These are phyloP conservation scores for Cerceris ruficornis DNA, from an alignment of 2,888 invertebrate species.

Conservation along the genomic window DNA sequence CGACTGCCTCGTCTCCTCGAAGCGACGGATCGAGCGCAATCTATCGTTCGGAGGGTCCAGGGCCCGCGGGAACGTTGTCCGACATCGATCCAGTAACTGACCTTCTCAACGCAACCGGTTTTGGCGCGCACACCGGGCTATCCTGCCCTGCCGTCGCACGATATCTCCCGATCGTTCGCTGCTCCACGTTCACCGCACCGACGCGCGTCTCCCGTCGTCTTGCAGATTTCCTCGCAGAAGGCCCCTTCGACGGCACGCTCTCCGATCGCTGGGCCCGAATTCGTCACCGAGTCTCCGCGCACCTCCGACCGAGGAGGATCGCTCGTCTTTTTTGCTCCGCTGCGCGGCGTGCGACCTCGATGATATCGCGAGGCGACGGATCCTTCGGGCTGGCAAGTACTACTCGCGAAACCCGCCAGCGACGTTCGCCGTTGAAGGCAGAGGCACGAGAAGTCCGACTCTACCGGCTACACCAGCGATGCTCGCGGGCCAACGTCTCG, in stretches of 20 bases:
- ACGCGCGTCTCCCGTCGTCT: neutral
- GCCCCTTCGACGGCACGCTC: too few relatives aligned
- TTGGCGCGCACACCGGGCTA: conserved; percentile 9
- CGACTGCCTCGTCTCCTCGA: neutral
- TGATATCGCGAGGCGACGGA: too few relatives aligned
- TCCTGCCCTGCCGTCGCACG: neutral
- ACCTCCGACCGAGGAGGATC: too few relatives aligned
- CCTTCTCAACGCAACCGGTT: conserved; percentile 66
- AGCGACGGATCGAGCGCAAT: neutral
- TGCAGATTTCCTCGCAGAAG: neutral
- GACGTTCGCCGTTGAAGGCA: too few relatives aligned
- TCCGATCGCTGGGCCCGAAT: neutral
- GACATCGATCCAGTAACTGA: conserved; percentile 56
- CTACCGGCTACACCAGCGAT: neutral
- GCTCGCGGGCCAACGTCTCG: neutral
- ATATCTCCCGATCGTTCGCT: conserved; percentile 22
- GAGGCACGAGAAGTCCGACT: too few relatives aligned
- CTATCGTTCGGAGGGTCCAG: neutral
- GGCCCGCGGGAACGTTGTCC: conserved; percentile 10
- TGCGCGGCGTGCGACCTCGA: too few relatives aligned
- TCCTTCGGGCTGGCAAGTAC: too few relatives aligned
- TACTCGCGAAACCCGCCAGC: too few relatives aligned
- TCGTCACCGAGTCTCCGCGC: neutral
- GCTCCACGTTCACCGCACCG: conserved; percentile 28
- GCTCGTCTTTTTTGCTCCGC: too few relatives aligned